A percentile compares a stretch with the other conserved stretches of the same genome.
phyloP scores from a whole-genome alignment of 2,888 invertebrate species.

The Steinernema carpocapsae region DNA sequence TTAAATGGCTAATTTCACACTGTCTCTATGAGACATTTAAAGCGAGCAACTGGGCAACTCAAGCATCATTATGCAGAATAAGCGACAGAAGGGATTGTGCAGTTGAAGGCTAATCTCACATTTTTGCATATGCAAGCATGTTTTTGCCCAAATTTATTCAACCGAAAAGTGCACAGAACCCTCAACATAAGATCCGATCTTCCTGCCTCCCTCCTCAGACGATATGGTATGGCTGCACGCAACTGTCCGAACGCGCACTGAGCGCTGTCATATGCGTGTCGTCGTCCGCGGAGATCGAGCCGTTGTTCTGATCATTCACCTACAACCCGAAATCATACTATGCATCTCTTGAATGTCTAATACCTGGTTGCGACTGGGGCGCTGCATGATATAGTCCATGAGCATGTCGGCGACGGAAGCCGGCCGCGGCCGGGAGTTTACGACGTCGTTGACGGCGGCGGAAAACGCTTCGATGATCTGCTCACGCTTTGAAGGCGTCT shows the following conservation, averaged over 20 bases:
- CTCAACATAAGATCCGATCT: too few species aligned
- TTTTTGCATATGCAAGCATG: too few species aligned
- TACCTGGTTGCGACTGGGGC: slow-evolving; percentile 19
- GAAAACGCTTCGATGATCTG: slow-evolving; percentile 41
- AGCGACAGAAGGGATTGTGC: too few species aligned
- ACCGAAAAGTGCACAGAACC: too few species aligned
- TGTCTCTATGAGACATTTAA: too few species aligned
- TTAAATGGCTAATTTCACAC: too few species aligned
- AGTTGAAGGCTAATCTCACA: too few species aligned
- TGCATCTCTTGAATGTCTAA: neutral
- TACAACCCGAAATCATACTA: neutral
- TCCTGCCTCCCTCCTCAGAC: neutral
- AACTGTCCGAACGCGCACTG: slow-evolving; percentile 10
- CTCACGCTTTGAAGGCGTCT: slow-evolving; percentile 42
- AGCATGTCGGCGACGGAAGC: slow-evolving; percentile 26
- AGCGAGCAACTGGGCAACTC: too few species aligned
- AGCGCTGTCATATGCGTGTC: slow-evolving; percentile 21
- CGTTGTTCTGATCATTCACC: slow-evolving; percentile 5
- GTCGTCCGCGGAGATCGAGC: neutral
- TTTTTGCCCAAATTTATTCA: too few species aligned
- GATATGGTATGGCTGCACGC: slow-evolving; percentile 19
- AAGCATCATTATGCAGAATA: too few species aligned
- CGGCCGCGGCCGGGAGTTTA: slow-evolving; percentile 25
- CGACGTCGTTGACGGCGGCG: slow-evolving; percentile 24
- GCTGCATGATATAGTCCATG: slow-evolving; percentile 33